A percentile compares a stretch with the other conserved stretches of the same genome.
Conservation (phyloP, 2,113 vertebrate species). For the Malaclemys terrapin region DNA sequence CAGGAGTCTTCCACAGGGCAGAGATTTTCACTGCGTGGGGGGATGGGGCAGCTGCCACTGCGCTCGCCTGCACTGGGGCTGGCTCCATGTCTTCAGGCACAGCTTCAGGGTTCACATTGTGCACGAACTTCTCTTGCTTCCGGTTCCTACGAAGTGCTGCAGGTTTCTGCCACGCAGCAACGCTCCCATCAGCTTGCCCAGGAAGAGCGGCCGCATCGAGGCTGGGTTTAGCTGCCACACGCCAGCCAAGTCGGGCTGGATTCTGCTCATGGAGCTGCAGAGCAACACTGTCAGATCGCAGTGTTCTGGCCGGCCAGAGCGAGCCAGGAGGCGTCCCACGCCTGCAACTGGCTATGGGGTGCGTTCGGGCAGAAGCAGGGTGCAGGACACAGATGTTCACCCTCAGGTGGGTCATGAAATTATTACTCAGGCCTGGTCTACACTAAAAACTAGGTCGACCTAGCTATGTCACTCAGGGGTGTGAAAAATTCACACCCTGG, state of each 20-base stretch:
- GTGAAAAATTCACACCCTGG: neutral
- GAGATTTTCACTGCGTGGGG: neutral
- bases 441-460: too few species aligned
- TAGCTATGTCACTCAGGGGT: neutral
- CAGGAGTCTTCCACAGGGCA: neutral
- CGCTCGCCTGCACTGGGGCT: neutral
- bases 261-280: neutral
- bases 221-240: neutral
- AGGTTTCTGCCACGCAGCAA: neutral
- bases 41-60: neutral
- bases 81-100: neutral
- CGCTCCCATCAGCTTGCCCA: neutral
- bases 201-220: neutral
- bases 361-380: neutral
- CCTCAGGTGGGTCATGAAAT: too few species aligned
- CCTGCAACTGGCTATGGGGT: neutral
- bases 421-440: neutral
- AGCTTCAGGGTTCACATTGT: neutral
- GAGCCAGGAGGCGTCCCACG: neutral
- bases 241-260: neutral
- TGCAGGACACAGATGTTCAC: neutral
- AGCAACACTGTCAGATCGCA: neutral
- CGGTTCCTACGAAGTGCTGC: too few species aligned
- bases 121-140: neutral
- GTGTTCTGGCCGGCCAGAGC: neutral